Evolutionary conservation across 2,113 vertebrate species (phyloP), one percentile per base, ranked within the genome.

Genomic region (Chrysochloris asiatica): DNA sequence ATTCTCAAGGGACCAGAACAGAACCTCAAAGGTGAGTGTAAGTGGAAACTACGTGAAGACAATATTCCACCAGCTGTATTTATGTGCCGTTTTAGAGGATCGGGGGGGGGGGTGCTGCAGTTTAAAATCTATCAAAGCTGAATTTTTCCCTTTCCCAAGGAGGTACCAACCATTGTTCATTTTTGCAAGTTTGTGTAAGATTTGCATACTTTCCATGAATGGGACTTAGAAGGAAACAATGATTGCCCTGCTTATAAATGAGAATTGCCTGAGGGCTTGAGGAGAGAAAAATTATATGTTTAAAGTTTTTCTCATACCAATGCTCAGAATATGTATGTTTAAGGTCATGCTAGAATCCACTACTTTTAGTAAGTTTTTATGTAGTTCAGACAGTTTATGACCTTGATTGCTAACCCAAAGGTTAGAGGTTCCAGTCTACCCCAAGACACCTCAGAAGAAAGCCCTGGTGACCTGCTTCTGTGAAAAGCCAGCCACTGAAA

Each of bases 21-120:
- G 92, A 95, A 41, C 80, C 93, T 88, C 83, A 82, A 79, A 95
- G 93, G 95, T 90, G 90, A 96, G 41, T 5, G 47, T 83, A 87
- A 89, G 86, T 90, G 84, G 75, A 82, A 94, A 92, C 90, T 67
- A 88, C 90, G 79, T 2, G 0, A 36, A 91, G 59, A 81, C 56
- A 89, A 87, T 95, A 93, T 94, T 88, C 92, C 47, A 84, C 81
- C 21, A 19, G 72, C 89, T 87, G 63, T 90, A 88, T 85, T 89
- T 92, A 90, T 82, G 84, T 92, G 88, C 80, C 86, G 76, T 87
- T n/a, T 95, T 88, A 86, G 77, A 59, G 19, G 26, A 12, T 92
- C 93, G 54, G 54, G 54, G 5, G 24, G 54, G 54, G 21, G 84
- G 86, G 45, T 26, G 21, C 22, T 82, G 13, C 69, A 9, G 69